These are phyloP conservation scores for Calameuta idolon DNA, from an alignment of 2,888 invertebrate genomes.

Conservation along the genomic window DNA sequence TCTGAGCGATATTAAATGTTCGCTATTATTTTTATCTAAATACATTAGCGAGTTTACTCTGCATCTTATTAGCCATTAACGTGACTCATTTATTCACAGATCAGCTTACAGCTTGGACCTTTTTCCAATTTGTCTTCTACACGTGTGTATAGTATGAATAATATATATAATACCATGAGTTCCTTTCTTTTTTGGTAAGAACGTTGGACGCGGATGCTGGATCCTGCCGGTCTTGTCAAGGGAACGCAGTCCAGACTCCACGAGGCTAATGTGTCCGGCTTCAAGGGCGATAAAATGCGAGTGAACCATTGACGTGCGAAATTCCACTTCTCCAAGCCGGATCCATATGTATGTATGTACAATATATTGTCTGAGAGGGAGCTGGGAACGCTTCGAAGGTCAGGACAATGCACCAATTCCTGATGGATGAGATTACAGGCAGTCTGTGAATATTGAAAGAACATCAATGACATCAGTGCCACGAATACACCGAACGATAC, in stretches of 20 bases:
- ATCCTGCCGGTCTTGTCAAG: background rate
- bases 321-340: background rate
- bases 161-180: background rate
- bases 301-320: constrained; percentile 11
- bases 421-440: background rate
- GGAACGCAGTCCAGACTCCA: background rate
- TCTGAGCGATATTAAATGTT: background rate
- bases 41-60: background rate
- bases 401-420: background rate
- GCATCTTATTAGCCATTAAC: background rate
- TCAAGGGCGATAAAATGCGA: constrained; percentile 16
- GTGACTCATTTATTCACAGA: background rate
- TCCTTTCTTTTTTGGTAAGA: background rate
- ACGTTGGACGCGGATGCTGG: background rate
- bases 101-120: background rate
- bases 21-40: background rate
- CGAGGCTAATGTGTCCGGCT: constrained; percentile 7
- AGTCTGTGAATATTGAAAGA: background rate
- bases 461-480: background rate
- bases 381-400: background rate
- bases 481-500: background rate
- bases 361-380: background rate
- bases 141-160: background rate
- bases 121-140: background rate
- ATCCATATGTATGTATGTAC: background rate